phyloP scores from a whole-genome alignment of 2,113 vertebrate genomes.

The Entomyzon cyanotis region DNA sequence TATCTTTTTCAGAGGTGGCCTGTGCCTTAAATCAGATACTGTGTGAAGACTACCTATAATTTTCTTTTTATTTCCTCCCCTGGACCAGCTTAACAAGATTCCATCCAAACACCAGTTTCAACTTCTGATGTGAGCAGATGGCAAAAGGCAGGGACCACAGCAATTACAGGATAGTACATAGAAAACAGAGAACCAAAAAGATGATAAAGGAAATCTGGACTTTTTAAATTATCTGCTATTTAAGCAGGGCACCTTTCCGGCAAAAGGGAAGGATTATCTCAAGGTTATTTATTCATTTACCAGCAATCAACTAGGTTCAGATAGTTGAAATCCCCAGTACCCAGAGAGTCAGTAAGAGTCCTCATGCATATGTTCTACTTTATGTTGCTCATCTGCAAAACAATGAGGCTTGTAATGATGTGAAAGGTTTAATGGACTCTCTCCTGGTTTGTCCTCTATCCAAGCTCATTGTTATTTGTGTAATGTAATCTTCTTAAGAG shows the following conservation, averaged over 20 bases:
- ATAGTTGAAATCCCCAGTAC: constrained; percentile 64
- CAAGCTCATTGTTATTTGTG: constrained; percentile 82
- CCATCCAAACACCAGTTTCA: constrained; percentile 33
- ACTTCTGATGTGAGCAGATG: constrained; percentile 34
- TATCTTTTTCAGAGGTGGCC: constrained; percentile 13
- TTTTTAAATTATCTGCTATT: constrained; percentile 35
- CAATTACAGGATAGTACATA: not conserved
- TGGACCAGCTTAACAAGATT: constrained; percentile 14
- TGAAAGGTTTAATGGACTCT: constrained; percentile 80
- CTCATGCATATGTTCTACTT: constrained; percentile 76
- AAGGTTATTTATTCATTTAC: constrained; percentile 74
- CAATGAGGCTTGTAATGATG: constrained; percentile 83
- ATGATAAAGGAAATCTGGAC: not conserved
- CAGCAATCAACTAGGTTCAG: constrained; percentile 64
- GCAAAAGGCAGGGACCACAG: constrained; percentile 11
- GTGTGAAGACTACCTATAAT: not conserved
- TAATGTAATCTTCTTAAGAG: constrained; percentile 78
- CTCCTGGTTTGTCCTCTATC: constrained; percentile 69
- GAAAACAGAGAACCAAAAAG: constrained; percentile 9
- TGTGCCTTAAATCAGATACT: constrained; percentile 36
- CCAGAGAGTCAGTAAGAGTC: constrained; percentile 65
- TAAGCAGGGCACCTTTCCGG: constrained; percentile 41
- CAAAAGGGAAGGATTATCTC: constrained; percentile 58
- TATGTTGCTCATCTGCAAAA: constrained; percentile 86
- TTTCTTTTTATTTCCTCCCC: not conserved